Evolutionary conservation across 2,888 invertebrate species (phyloP), one percentile per base, ranked within the genome.

Genomic region (Coecobrya sp.): DNA sequence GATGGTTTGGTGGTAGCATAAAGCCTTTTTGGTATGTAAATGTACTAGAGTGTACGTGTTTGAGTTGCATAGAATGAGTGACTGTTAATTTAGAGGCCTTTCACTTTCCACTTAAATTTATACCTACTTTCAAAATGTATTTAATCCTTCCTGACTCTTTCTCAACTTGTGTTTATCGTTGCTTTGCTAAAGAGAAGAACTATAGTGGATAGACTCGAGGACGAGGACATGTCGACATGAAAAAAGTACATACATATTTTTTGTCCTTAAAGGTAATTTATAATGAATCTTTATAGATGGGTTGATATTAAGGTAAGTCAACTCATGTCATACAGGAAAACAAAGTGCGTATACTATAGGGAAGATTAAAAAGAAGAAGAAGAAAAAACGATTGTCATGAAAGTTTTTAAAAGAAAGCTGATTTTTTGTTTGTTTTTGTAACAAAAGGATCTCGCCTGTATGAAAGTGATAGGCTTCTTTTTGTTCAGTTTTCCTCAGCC

Each of bases 41-140:
- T 79, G 52, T 52, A 79, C 22, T 10, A 52, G 13, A 7, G 65
- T 25, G 27, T 65, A 25, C 81, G 81, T n/a, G 65, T 65, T 65
- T 65, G 65, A 25, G 11, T 27, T 27, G 11, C 27, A 5, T 4
- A 19, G 62, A 85, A 85, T 85, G 85, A 65, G 36, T 42, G 65
- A 45, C 65, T 85, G 36, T 70, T 86, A 49, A 86, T 86, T 70
- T 86, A 22, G 30, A 86, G 27, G 25, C 49, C 68, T 86, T 86
- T 86, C 27, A 27, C 86, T 49, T 73, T n/a, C 73, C 27, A 65
- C 59, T 8, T 62, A 62, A 62, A 62, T 59, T 2, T 27, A 27
- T 25, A 27, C n/a, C n/a, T n/a, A n/a, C 7, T 25, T 16, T 65
- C 27, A n/a, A 1, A 65, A 65, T 65, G 65, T n/a, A 65, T 65